Conservation (phyloP, 1,140 invertebrate genomes). For the Aphidius gifuensis region DNA sequence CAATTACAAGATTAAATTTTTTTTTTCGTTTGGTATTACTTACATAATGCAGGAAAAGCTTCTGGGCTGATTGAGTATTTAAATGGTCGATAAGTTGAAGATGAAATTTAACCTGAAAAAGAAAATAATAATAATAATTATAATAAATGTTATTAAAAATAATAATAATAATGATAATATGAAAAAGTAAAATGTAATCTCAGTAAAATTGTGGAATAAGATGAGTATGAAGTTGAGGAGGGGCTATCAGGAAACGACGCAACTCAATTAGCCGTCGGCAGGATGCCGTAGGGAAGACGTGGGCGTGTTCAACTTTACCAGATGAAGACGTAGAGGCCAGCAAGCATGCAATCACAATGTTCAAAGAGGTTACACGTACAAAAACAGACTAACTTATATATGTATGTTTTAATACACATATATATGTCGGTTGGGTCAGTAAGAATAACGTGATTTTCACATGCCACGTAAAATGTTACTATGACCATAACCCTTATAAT, state of each 20-base stretch:
- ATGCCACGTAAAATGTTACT: constrained; percentile 42
- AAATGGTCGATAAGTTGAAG: too few species aligned
- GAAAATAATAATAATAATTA: too few species aligned
- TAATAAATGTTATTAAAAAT: too few species aligned
- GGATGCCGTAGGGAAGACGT: constrained; percentile 34
- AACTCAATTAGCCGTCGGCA: constrained; percentile 40
- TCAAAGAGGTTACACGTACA: not conserved
- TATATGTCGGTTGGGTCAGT: constrained; percentile 25
- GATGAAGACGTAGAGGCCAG: constrained; percentile 41
- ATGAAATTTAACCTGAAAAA: too few species aligned
- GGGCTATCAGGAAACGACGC: constrained; percentile 33
- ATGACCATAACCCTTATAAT: constrained; percentile 39
- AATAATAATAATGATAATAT: too few species aligned
- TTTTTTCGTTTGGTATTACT: too few species aligned
- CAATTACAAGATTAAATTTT: too few species aligned
- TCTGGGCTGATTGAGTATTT: too few species aligned
- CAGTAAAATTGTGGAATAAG: too few species aligned
- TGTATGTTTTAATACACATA: constrained; percentile 23
- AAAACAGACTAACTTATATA: constrained; percentile 24
- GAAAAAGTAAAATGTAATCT: too few species aligned
- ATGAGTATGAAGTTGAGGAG: too few species aligned
- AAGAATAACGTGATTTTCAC: constrained; percentile 42
- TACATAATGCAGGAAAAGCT: too few species aligned
- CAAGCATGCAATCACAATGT: constrained; percentile 37
- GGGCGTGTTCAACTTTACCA: constrained; percentile 27